Evolutionary conservation across 1,140 invertebrate genomes (phyloP).

Genomic region (Stenopsyche tienmushanensis): DNA sequence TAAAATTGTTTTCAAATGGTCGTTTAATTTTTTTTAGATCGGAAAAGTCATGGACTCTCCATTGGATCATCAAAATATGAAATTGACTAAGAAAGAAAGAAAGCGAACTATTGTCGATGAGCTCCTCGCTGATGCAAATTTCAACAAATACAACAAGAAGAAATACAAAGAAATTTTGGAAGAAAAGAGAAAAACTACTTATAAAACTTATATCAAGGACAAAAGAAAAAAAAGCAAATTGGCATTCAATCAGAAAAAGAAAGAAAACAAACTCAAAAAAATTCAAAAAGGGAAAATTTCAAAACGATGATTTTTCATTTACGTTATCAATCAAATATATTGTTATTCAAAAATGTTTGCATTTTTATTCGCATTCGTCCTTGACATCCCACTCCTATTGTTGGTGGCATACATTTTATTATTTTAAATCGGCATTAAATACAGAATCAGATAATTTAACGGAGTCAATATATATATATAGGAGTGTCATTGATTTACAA

Average conservation of each 20-base stretch:
- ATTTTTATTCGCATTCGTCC: no score
- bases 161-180: constrained; percentile 80
- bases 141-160: constrained; percentile 81
- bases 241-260: constrained; percentile 27
- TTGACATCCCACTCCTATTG: no score
- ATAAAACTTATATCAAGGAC: constrained; percentile 54
- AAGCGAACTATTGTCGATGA: constrained; percentile 92
- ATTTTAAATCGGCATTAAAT: no score
- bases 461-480: no score
- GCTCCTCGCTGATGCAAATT: constrained; percentile 83
- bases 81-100: constrained; percentile 82
- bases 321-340: no score
- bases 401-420: no score
- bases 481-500: no score
- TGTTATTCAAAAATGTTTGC: no score
- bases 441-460: no score
- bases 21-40: constrained; percentile 55
- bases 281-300: no score
- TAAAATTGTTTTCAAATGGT: constrained; percentile 11
- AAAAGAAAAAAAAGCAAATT: constrained; percentile 53
- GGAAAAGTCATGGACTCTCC: constrained; percentile 74
- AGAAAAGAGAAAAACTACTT: constrained; percentile 64
- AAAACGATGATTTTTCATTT: no score
- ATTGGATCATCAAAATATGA: constrained; percentile 70
- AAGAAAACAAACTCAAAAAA: no score